Base-by-base conservation (phyloP, 2,113 vertebrate genomes). In the Caretta caretta region DNA sequence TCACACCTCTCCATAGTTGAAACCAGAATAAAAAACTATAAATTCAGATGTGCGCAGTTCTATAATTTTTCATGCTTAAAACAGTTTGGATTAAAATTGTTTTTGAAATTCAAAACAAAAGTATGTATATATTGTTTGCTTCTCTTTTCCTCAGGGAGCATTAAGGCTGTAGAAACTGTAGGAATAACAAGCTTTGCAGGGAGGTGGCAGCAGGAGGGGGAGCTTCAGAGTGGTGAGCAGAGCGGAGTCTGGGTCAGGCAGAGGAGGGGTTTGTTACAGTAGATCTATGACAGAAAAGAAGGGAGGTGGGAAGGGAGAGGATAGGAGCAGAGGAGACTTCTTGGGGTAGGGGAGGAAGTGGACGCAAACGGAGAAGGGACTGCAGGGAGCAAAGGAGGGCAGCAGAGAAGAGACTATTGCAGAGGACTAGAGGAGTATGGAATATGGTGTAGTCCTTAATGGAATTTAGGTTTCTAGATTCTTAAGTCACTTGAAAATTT, bases 21-120 rank as follows among this genome's bases (percentile, higher is more conserved):
- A 38, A 92, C 19, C 83, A 79, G 1, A 16, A 69, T 69, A n/a
- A 69, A 69, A 19, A 69, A 69, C 7, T n/a, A 49, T 91, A 51
- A 1, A 16, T 83, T 31, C 53, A 9, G 69, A 80, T 1, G 1
- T 80, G 11, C 2, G 0, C 53, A 56, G 3, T 0, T 87, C 13
- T 87, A 24, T 83, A 80, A 22, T 75, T 51, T 88, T 93, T 7
- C 8, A 6, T 84, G 96, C 31, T 49, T 95, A 51, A 80, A 94
- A 46, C 48, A 50, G 8, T 31, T 35, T 87, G 24, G 1, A 5
- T 65, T 5, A 1, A 56, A 85, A 11, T 48, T 87, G 12, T 78
- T 95, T n/a, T 69, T 69, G 17, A 85, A 51, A 9, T 22, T 4
- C 1, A 69, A 72, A 72, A 38, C 49, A 86, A 91, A 92, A 65